Conservation (phyloP, 2,888 invertebrate genomes). For the Melieria omissa region DNA sequence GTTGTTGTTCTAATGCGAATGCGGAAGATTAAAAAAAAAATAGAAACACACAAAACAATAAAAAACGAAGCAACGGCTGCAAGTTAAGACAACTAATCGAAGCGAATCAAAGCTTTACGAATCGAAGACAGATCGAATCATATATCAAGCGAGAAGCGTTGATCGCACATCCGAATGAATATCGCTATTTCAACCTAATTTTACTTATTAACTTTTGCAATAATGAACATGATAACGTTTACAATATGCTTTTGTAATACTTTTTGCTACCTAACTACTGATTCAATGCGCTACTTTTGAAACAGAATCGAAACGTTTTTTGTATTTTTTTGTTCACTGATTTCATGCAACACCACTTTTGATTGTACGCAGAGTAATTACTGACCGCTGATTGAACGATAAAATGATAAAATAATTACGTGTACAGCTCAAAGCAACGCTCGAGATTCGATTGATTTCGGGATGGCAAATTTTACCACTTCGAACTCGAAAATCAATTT, state of each 20-base stretch:
- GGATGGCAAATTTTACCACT: not conserved
- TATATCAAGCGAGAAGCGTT: too few relatives aligned
- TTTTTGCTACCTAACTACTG: conserved; percentile 9
- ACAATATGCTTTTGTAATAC: conserved; percentile 36
- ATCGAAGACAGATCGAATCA: too few relatives aligned
- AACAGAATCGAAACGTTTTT: conserved; percentile 2
- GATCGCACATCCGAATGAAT: too few relatives aligned
- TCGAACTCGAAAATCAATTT: too few relatives aligned
- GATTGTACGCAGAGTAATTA: conserved; percentile 8
- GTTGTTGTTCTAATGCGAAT: conserved; percentile 44
- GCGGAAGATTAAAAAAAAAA: conserved; percentile 39
- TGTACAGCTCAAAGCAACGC: conserved; percentile 41
- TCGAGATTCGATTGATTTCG: too few relatives aligned
- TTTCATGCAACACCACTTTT: conserved; percentile 7
- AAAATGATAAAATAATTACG: conserved; percentile 62
- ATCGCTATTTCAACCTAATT: not conserved
- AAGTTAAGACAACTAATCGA: too few relatives aligned
- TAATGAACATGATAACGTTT: conserved; percentile 9
- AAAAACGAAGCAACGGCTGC: conserved; percentile 39
- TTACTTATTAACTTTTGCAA: conserved; percentile 15
- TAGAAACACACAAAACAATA: conserved; percentile 36
- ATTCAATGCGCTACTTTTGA: too few relatives aligned
- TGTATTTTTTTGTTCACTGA: not conserved
- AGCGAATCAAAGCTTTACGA: too few relatives aligned
- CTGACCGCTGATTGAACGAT: conserved; percentile 47